Evolutionary conservation across 2,113 vertebrate species (phyloP).

Genomic region (Petroica traversi): DNA sequence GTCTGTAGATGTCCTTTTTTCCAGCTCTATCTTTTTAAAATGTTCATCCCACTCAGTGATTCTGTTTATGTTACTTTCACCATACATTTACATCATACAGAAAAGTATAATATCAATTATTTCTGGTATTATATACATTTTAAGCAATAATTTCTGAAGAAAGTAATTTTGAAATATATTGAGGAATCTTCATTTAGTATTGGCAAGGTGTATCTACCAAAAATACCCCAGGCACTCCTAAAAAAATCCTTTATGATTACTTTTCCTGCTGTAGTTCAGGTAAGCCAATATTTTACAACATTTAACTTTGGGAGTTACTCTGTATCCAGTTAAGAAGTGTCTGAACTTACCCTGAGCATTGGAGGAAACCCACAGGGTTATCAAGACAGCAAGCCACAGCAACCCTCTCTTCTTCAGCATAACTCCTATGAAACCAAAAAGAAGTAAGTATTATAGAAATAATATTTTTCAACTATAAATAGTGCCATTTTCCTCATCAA

Average conservation of each 20-base stretch:
- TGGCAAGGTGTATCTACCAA: neutral
- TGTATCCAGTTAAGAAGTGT: neutral
- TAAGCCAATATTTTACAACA: neutral
- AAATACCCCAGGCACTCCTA: neutral
- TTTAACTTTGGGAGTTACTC: neutral
- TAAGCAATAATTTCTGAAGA: neutral
- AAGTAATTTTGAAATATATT: neutral
- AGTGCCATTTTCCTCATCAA: neutral
- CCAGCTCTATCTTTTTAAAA: neutral
- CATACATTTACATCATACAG: neutral
- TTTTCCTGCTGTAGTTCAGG: neutral
- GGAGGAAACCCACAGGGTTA: constrained; percentile 74
- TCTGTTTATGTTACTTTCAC: neutral
- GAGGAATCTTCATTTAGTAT: neutral
- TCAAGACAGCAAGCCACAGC: constrained; percentile 76
- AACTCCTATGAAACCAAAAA: constrained; percentile 67
- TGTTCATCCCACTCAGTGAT: neutral
- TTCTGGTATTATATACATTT: neutral
- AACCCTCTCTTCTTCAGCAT: constrained; percentile 80
- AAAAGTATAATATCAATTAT: neutral
- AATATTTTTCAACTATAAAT: neutral
- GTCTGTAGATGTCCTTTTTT: neutral
- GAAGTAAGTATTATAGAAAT: neutral
- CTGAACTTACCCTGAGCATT: constrained; percentile 79
- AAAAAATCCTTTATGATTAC: neutral